Percentiles rank a stretch among this genome's conserved stretches.
phyloP scores from a whole-genome alignment of 2,113 vertebrate species.

The Hypomesus transpacificus region DNA sequence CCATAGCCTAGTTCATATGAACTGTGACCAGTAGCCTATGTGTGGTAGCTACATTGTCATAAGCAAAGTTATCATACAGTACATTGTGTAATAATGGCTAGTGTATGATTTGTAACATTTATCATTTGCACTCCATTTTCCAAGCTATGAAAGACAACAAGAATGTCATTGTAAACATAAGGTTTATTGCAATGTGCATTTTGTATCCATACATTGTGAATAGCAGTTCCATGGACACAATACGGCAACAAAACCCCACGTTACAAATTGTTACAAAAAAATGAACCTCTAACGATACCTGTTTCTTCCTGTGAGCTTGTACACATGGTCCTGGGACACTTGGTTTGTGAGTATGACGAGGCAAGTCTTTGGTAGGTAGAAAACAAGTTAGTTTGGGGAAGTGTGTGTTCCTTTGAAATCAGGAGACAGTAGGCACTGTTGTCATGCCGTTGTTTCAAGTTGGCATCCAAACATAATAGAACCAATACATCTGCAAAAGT shows the following conservation, averaged over 20 bases:
- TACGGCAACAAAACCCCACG: conserved; percentile 68
- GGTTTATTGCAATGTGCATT: conserved; percentile 81
- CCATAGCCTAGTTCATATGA: too few species aligned
- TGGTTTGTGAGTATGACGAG: conserved; percentile 30
- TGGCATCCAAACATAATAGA: conserved; percentile 42
- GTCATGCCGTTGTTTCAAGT: conserved; percentile 62
- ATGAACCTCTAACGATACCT: conserved; percentile 47
- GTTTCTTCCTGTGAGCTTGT: conserved; percentile 63
- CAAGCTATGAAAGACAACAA: too few species aligned
- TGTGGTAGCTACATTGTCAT: too few species aligned
- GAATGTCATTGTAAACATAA: conserved; percentile 70
- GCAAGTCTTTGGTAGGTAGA: conserved; percentile 72
- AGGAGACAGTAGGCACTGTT: conserved; percentile 59
- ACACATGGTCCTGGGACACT: conserved; percentile 71
- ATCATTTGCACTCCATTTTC: too few species aligned
- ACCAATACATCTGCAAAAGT: conserved; percentile 35
- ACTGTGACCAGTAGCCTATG: too few species aligned
- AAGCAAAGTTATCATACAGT: too few species aligned
- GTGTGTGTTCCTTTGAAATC: conserved; percentile 44
- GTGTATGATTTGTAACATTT: too few species aligned
- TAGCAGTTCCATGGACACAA: conserved; percentile 65
- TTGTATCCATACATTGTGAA: conserved; percentile 71
- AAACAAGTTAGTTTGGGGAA: conserved; percentile 53
- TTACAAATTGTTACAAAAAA: conserved; percentile 60
- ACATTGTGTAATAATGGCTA: too few species aligned